A percentile compares a stretch with the other conserved stretches of the same genome.
Conservation (phyloP, 1,140 invertebrate genomes). For the Chironomus tepperi region DNA sequence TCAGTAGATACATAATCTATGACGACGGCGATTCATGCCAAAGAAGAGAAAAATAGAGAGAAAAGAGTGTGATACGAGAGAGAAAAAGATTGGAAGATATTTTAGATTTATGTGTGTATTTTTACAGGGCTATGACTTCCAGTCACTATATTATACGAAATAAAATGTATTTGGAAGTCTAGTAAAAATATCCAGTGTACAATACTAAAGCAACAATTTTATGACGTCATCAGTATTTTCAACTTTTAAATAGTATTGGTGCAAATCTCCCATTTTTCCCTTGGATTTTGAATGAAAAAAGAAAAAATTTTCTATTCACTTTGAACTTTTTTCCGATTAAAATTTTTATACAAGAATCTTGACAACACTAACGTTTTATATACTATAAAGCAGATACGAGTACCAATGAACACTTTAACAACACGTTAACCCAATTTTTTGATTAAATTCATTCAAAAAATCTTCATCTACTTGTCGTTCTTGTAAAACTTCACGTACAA, state of each 20-base stretch:
- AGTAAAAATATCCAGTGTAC: not conserved
- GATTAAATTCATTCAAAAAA: conserved; percentile 21
- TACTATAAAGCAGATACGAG: not conserved
- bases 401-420: not conserved
- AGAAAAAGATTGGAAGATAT: not conserved
- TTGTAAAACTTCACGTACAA: conserved; percentile 22
- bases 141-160: not conserved
- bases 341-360: not conserved
- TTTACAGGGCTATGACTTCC: not conserved
- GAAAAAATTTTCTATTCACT: conserved; percentile 15
- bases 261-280: conserved; percentile 22
- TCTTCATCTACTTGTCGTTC: conserved; percentile 5
- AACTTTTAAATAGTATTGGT: not conserved
- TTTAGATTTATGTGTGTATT: not conserved
- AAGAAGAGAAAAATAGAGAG: not conserved
- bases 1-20: conserved; percentile 20
- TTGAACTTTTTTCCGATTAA: not conserved
- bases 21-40: not conserved
- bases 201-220: not conserved
- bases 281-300: conserved; percentile 4
- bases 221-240: not conserved
- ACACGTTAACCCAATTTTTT: not conserved
- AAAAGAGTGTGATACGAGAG: not conserved
- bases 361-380: not conserved
- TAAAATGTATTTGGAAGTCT: not conserved